These are phyloP conservation scores for Cyrtodaria siliqua DNA, from an alignment of 2,888 invertebrate species.

Conservation along the genomic window DNA sequence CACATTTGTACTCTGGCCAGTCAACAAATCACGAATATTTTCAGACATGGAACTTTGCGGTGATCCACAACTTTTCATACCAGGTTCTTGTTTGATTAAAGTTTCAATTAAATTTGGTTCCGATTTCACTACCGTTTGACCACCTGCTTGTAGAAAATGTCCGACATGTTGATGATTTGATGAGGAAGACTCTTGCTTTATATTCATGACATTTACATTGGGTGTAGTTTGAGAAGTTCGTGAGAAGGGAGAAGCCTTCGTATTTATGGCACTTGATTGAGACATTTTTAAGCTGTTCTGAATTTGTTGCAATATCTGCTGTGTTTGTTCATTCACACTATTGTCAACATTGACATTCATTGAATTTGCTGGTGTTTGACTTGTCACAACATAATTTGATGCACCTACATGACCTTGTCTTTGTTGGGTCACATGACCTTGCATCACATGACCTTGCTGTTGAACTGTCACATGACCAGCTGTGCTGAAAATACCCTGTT, in stretches of 20 bases:
- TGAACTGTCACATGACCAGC: not conserved
- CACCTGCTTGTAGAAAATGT: no score
- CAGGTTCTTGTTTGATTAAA: constrained; percentile 44
- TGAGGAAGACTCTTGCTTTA: constrained; percentile 33
- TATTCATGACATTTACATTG: constrained; percentile 30
- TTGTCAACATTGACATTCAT: not conserved
- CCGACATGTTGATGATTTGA: no score
- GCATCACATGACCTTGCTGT: constrained; percentile 14
- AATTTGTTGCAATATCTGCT: constrained; percentile 54
- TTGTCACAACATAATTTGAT: not conserved
- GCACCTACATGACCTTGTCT: not conserved
- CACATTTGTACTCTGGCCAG: constrained; percentile 63
- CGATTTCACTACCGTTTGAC: constrained; percentile 20
- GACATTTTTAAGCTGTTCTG: constrained; percentile 42
- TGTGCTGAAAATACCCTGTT: not conserved
- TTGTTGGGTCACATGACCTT: not conserved
- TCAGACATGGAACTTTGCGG: not conserved
- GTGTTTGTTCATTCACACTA: constrained; percentile 43
- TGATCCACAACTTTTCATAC: not conserved
- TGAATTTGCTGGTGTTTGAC: constrained; percentile 1
- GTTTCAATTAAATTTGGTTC: constrained; percentile 46
- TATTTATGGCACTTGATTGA: no score
- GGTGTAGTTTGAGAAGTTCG: no score
- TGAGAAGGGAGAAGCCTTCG: no score
- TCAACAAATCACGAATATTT: not conserved